Evolutionary conservation across 2,797 vertebrate species (phyloP).

Genomic region (Spea hammondii): DNA sequence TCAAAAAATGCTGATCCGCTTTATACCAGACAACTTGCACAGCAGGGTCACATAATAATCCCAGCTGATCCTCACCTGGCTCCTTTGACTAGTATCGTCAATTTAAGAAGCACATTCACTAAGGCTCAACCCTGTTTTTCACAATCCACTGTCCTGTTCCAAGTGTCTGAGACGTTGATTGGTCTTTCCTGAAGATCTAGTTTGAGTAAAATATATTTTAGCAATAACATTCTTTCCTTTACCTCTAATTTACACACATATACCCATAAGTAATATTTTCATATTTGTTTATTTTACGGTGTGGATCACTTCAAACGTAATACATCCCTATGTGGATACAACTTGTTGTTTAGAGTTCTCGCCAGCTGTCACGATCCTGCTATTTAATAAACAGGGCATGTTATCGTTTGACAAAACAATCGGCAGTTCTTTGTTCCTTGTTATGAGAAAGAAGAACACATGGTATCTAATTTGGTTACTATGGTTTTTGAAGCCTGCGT

Average conservation of each 20-base stretch:
- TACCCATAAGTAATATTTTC: background rate
- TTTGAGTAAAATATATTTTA: background rate
- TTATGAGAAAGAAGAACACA: background rate
- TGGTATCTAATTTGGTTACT: slow-evolving; percentile 5
- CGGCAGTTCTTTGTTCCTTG: background rate
- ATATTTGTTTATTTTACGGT: background rate
- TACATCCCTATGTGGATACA: background rate
- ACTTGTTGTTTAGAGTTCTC: background rate
- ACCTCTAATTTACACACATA: background rate
- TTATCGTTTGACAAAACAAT: slow-evolving; percentile 6
- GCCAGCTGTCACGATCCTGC: background rate
- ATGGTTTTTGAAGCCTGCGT: slow-evolving; percentile 7
- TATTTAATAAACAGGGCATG: slow-evolving; percentile 9
- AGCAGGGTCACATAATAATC: too few species aligned
- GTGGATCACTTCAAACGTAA: background rate
- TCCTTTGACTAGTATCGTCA: too few species aligned
- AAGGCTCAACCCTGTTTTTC: too few species aligned
- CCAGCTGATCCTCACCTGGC: too few species aligned
- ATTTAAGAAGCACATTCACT: too few species aligned
- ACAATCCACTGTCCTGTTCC: too few species aligned
- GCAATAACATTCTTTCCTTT: background rate
- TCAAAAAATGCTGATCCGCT: too few species aligned
- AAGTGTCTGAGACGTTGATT: too few species aligned
- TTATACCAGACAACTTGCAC: too few species aligned
- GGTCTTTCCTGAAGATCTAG: background rate